Base-by-base conservation (phyloP, 2,113 vertebrate species). In the Rhineura floridana region DNA sequence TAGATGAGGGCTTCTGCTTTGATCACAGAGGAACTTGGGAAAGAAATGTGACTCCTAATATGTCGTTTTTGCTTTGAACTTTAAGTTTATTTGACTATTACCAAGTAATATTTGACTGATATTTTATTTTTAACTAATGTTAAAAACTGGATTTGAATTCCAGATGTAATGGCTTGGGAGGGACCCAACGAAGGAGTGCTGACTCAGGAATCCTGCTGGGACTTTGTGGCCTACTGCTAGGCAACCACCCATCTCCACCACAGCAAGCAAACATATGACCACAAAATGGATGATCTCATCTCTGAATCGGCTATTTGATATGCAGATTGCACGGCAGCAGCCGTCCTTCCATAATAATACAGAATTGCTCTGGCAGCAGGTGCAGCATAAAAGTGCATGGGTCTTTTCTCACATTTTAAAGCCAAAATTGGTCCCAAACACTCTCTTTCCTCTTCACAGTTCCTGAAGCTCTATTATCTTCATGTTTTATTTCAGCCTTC, bases 251-350 rank as follows among this genome's bases (percentile, higher is more conserved):
- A 94, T 93, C 95, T 94, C 94, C 95, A 95, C 90, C 89, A 86
- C 93, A 91, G 94, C 95, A 95, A 91, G 94, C 95, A 95, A 96
- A 96, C 95, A 94, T 84, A 93, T 90, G 87, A 92, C 95, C 94
- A 87, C 95, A 92, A 94, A 95, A 96, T 87, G 94, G 96, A 96
- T 97, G 96, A 97, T 94, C 96, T 97, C 97, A 96, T 97, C 96
- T 93, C 92, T 96, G 95, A 94, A 95, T 95, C 96, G 95, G 97
- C 97, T 96, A 95, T 97, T 97, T 97, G 97, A 97, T 96, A 97
- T 97, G 97, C 97, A 97, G 97, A 96, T 96, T 33, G 92, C 81
- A 52, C 17, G 92, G 81, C 95, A 89, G 81, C 90, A 81, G 92
- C 83, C 94, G 94, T 95, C 65, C 95, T 93, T 94, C 95, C 95